Evolutionary conservation across 2,797 vertebrate genomes (phyloP), one percentile per base, ranked within the genome.

Genomic region (Sternotherus odoratus): DNA sequence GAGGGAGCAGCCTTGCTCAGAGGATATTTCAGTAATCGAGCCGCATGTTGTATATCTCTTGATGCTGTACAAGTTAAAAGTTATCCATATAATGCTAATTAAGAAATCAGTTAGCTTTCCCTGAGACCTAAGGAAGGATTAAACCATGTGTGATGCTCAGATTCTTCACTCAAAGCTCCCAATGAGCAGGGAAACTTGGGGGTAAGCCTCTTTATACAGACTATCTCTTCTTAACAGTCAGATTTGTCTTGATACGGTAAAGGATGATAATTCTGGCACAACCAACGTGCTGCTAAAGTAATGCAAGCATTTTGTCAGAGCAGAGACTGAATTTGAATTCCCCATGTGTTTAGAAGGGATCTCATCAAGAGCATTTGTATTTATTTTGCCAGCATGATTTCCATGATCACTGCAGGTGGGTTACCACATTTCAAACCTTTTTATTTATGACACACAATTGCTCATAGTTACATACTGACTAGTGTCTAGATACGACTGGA

Each of bases 101-200:
- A 77, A 33, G 36, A 79, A 77, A 56, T 13, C 56, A 90, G 3
- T 5, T 81, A 4, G 75, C 33, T 13, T 88, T 53, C 51, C 23
- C 21, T 53, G 23, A 53, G 21, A 53, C 51, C 51, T 2, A 8
- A 24, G 51, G 23, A 53, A 10, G 9, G 56, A 30, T 33, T 30
- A 57, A 30, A 16, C 28, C 28, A 57, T 57, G 11, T 57, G 30
- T 30, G 28, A 57, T 8, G 69, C 77, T 90, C 36, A 12, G 28
- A 74, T 87, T 89, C 33, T 87, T 83, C 28, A 63, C 56, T 88
- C 83, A 26, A 46, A 79, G 28, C 75, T 89, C 39, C 43, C 16
- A 63, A 11, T 74, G 48, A 83, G 13, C 3, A 72, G 48, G 66
- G 85, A 54, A 5, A 30, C 6, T 1, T 0, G 53, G 57, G 23